Evolutionary conservation across 2,797 vertebrate species (phyloP).

Genomic region (Falco biarmicus): DNA sequence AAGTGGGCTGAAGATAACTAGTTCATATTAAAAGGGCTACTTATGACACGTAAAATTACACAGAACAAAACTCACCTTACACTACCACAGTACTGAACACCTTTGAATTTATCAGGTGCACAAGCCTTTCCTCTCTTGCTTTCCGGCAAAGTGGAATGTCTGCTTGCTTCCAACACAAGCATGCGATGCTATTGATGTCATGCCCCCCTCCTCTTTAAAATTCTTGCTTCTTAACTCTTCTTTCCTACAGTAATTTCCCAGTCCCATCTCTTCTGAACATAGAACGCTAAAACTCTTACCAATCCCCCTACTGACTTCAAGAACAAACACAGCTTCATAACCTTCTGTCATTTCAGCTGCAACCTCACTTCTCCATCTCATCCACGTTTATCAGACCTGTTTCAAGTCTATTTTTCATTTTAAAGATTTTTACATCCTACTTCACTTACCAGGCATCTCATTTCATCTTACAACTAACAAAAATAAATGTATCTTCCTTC

Average conservation of each 20-base stretch:
- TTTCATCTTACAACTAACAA: neutral
- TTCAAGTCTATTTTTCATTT: neutral
- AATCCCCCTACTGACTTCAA: neutral
- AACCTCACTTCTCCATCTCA: neutral
- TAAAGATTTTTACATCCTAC: neutral
- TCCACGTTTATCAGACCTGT: neutral
- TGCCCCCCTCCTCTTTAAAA: neutral
- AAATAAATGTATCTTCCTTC: fast-evolving
- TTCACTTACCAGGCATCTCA: neutral
- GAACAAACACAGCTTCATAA: neutral
- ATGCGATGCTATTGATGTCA: fast-evolving
- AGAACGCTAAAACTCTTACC: neutral
- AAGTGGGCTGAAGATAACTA: neutral
- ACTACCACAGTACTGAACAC: neutral
- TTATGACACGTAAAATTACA: neutral
- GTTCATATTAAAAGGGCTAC: neutral
- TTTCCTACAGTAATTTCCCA: neutral
- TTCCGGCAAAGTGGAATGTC: neutral
- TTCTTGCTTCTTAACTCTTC: neutral
- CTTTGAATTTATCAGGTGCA: neutral
- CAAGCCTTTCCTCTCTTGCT: neutral
- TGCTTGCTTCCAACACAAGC: neutral
- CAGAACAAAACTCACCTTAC: neutral
- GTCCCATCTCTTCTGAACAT: neutral
- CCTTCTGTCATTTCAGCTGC: neutral